Percentiles rank a stretch among this genome's conserved stretches.
Evolutionary conservation across 2,113 vertebrate genomes (phyloP).

Genomic region (Scatophagus argus): DNA sequence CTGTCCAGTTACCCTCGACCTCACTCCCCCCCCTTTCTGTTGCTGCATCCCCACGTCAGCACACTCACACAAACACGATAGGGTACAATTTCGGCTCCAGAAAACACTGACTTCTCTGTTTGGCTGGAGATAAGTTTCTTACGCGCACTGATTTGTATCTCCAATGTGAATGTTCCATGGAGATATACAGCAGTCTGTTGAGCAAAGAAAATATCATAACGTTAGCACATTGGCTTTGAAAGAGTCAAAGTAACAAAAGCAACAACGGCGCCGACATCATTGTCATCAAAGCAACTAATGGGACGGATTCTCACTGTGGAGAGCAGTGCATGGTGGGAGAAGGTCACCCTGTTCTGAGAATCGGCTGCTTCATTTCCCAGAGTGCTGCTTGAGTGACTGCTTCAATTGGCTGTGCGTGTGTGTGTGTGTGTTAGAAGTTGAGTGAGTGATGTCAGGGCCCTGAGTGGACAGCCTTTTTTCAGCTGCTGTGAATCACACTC

Average conservation of each 20-base stretch:
- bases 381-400: constrained; percentile 73
- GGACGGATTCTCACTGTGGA: constrained; percentile 26
- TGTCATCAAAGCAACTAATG: constrained; percentile 15
- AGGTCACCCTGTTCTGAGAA: constrained; percentile 69
- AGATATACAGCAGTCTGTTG: constrained; percentile 36
- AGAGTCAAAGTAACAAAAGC: constrained; percentile 19
- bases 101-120: constrained; percentile 22
- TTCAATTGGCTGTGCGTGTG: constrained; percentile 9
- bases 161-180: constrained; percentile 1
- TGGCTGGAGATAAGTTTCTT: constrained; percentile 20
- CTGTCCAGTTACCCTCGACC: constrained; percentile 47
- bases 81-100: neutral
- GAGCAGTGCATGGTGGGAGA: constrained; percentile 58
- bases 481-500: constrained; percentile 73
- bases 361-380: constrained; percentile 72
- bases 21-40: neutral
- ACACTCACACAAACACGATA: constrained; percentile 1
- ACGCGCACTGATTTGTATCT: constrained; percentile 13
- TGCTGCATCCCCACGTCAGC: constrained; percentile 7
- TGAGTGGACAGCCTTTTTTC: constrained; percentile 60
- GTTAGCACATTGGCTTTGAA: constrained; percentile 24
- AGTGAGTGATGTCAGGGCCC: constrained; percentile 66
- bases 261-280: constrained; percentile 4
- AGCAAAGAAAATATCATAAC: constrained; percentile 10
- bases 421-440: constrained; percentile 42